Evolutionary conservation across 1,140 invertebrate species (phyloP), one percentile per base, ranked within the genome.

Genomic region (Leptoteleia sp.): DNA sequence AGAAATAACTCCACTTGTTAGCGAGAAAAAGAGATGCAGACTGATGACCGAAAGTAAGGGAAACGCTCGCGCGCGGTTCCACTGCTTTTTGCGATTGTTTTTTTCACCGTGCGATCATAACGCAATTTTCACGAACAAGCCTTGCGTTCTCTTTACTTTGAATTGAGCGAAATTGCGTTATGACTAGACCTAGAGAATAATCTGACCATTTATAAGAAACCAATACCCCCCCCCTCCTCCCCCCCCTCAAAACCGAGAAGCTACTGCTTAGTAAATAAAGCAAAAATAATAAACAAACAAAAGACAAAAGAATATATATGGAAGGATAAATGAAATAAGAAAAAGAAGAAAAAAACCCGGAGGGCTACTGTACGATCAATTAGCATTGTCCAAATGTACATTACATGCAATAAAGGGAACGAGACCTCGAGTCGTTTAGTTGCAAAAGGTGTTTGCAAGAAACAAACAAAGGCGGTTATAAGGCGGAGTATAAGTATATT

Each of bases 171-270:
- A 50, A 43, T 71, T 59, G 47, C 55, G 57, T 54, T 62, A 47
- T 47, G 68, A 68, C n/a, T 42, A 65, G 47, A 75, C 19, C 48
- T 70, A 65, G 64, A 70, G 55, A 78, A 77, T 47, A 75, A 70
- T 73, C 52, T 35, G 54, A 59, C 61, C 42, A 72, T 72, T 80
- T 80, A 76, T 62, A 81, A 52, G 33, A 65, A 42, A 65, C 33
- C 8, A 62, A 64, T 31, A 42, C 42, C 11, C 31, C 43, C n/a
- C n/a, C n/a, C n/a, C n/a, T n/a, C n/a, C n/a, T n/a, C n/a, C n/a
- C n/a, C n/a, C n/a, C n/a, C n/a, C n/a, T n/a, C n/a, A n/a, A 25
- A 64, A 52, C 71, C 65, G 65, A 79, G 59, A 78, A 62, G 65
- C 52, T 78, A 54, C 16, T 17, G 65, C 64, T 52, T 40, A 57